A percentile compares a stretch with the other conserved stretches of the same genome.
These are phyloP conservation scores for Coregonus clupeaformis DNA, from an alignment of 2,113 vertebrate species.

Conservation along the genomic window DNA sequence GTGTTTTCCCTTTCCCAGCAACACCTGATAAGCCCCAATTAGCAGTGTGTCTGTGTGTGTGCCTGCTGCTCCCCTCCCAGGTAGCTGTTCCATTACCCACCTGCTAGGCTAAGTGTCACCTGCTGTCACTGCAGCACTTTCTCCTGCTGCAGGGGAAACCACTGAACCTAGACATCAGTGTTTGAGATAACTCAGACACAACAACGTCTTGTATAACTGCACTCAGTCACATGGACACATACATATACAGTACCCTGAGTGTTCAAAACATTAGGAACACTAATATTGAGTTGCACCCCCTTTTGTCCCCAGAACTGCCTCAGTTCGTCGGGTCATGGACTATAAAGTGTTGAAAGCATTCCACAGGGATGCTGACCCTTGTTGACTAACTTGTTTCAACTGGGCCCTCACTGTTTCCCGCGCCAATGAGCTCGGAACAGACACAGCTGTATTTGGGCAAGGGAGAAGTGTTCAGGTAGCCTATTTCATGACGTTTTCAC, in stretches of 20 bases:
- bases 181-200: neutral
- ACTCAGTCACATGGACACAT: neutral
- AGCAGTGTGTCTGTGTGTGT: constrained; percentile 44
- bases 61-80: constrained; percentile 14
- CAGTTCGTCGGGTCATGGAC: too few species aligned
- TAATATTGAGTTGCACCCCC: too few species aligned
- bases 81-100: constrained; percentile 28
- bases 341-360: too few species aligned
- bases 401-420: too few species aligned
- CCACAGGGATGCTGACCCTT: too few species aligned
- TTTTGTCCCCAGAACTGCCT: too few species aligned
- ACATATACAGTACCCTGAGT: neutral
- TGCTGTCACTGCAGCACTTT: constrained; percentile 42
- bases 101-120: constrained; percentile 32
- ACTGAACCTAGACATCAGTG: neutral
- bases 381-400: too few species aligned
- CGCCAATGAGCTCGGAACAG: too few species aligned
- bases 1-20: constrained; percentile 51
- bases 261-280: too few species aligned
- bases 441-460: too few species aligned
- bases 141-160: constrained; percentile 16
- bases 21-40: constrained; percentile 77
- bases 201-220: neutral
- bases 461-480: too few species aligned
- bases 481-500: too few species aligned